Conservation (phyloP, 2,888 invertebrate species). For the Xestoiulus laeticollis region DNA sequence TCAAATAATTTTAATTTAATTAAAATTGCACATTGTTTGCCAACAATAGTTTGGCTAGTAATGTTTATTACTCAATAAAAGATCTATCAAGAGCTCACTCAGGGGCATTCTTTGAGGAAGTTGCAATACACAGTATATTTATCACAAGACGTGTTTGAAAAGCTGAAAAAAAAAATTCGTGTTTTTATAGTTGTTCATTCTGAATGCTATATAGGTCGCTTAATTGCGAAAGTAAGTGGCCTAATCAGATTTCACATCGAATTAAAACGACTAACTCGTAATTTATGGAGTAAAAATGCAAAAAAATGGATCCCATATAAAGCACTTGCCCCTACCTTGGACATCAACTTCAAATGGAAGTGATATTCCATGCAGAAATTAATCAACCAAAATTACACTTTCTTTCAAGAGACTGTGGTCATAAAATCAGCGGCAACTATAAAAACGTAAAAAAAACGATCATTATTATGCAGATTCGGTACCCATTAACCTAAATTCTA, state of each 20-base stretch:
- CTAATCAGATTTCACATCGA: slow-evolving; percentile 20
- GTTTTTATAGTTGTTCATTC: not conserved
- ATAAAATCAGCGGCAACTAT: slow-evolving; percentile 1
- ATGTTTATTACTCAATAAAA: not conserved
- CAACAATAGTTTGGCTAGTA: not conserved
- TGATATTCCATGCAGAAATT: not conserved
- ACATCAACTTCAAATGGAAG: not conserved
- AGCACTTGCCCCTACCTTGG: slow-evolving; percentile 12
- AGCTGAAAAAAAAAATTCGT: not conserved
- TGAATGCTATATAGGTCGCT: slow-evolving; percentile 15
- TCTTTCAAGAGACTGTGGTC: not conserved
- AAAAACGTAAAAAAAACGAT: not conserved
- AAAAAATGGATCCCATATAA: not conserved
- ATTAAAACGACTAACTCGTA: slow-evolving; percentile 10
- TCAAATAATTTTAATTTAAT: not conserved
- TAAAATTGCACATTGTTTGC: not conserved
- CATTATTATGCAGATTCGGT: slow-evolving; percentile 31
- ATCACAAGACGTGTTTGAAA: not conserved
- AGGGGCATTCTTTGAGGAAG: slow-evolving; percentile 20
- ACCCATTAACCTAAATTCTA: slow-evolving; percentile 28
- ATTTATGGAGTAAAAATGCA: not conserved
- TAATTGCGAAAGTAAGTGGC: slow-evolving; percentile 23
- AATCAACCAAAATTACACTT: slow-evolving; percentile 19
- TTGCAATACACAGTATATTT: not conserved
- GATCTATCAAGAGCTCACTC: slow-evolving; percentile 2